Evolutionary conservation across 2,113 vertebrate genomes (phyloP).

Genomic region (Ammodytes dubius): DNA sequence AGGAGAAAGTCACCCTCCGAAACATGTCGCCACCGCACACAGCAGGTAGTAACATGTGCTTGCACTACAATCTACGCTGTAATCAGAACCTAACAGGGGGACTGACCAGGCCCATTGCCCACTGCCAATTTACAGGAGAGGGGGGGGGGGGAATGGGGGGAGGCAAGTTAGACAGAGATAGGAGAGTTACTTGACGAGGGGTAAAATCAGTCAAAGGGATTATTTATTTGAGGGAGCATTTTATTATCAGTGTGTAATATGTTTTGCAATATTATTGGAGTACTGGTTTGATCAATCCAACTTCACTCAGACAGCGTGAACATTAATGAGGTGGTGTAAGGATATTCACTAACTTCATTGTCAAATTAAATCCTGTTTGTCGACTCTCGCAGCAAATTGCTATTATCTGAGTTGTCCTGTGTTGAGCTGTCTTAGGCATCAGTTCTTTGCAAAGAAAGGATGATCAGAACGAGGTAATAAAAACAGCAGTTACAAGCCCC

Average conservation of each 20-base stretch:
- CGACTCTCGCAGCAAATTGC: background rate
- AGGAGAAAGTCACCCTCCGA: constrained; percentile 42
- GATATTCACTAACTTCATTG: background rate
- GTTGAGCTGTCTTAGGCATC: constrained; percentile 8
- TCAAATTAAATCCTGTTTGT: constrained; percentile 28
- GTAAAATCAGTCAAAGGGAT: constrained; percentile 39
- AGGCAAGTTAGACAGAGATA: constrained; percentile 29
- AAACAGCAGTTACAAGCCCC: constrained; percentile 52
- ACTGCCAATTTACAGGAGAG: constrained; percentile 45
- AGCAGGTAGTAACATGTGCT: constrained; percentile 75
- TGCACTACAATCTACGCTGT: constrained; percentile 70
- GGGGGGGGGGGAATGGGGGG: constrained; percentile 7
- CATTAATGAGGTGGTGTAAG: background rate
- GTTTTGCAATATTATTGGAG: constrained; percentile 3
- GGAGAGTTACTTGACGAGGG: constrained; percentile 41
- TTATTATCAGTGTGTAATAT: constrained; percentile 40
- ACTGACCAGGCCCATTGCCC: constrained; percentile 47
- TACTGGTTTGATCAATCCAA: constrained; percentile 30
- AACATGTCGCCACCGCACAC: constrained; percentile 61
- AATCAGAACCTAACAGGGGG: constrained; percentile 70
- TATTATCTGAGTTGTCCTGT: background rate
- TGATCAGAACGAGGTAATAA: constrained; percentile 48
- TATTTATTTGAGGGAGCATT: constrained; percentile 32
- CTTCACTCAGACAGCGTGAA: constrained; percentile 6
- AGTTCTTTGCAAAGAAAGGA: constrained; percentile 16